Percentiles rank a stretch among this genome's conserved stretches.
Conservation (phyloP, 2,888 invertebrate genomes). For the Cephonodes hylas region DNA sequence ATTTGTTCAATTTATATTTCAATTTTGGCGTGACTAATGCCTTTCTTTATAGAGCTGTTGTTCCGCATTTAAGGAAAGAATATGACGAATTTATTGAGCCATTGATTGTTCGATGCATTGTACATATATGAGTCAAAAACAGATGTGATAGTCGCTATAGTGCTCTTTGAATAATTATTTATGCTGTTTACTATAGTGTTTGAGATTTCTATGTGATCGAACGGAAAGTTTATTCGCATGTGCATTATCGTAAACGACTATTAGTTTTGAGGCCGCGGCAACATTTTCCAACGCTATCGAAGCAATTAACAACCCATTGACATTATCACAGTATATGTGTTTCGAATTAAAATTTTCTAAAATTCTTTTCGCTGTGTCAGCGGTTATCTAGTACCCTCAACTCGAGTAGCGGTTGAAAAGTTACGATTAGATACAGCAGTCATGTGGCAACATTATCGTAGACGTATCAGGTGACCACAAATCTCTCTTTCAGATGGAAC, state of each 20-base stretch:
- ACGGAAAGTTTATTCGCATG: conserved; percentile 42
- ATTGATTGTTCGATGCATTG: not conserved
- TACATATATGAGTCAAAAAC: not conserved
- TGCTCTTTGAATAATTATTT: not conserved
- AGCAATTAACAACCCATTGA: conserved; percentile 30
- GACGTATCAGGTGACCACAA: conserved; percentile 55
- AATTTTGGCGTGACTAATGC: not conserved
- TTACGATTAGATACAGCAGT: conserved; percentile 46
- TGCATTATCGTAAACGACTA: conserved; percentile 35
- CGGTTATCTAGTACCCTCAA: conserved; percentile 28
- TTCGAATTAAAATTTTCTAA: conserved; percentile 1
- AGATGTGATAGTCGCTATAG: not conserved
- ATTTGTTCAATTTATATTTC: not conserved
- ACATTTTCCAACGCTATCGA: conserved; percentile 35
- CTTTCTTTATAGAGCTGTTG: not conserved
- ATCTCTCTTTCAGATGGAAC: conserved; percentile 38
- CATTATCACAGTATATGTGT: conserved; percentile 1
- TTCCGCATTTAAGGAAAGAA: not conserved
- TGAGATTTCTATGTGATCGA: conserved; percentile 23
- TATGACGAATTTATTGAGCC: not conserved
- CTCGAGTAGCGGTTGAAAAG: conserved; percentile 32
- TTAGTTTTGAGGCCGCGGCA: conserved; percentile 39
- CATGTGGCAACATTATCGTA: conserved; percentile 51
- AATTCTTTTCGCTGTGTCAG: not conserved
- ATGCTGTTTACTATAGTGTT: not conserved